Conservation (phyloP, 2,797 vertebrate genomes). For the Mus spretus region DNA sequence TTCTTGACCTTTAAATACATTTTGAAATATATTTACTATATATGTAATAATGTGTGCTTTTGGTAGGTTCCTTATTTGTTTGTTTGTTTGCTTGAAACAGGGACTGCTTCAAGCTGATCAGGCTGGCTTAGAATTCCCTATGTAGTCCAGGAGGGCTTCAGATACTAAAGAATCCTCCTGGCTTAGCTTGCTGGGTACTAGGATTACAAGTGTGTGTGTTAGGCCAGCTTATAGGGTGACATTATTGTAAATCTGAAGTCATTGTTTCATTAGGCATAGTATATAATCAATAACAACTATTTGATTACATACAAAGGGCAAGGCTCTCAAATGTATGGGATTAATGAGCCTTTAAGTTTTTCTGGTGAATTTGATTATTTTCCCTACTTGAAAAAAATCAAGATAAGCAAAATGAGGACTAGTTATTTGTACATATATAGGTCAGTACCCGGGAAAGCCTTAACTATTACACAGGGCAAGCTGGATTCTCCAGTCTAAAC, state of each 20-base stretch:
- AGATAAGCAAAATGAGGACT: slow-evolving; percentile 4
- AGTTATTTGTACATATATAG: neutral
- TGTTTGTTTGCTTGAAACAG: neutral
- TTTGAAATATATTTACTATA: neutral
- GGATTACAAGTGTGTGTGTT: neutral
- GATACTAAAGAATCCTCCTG: neutral
- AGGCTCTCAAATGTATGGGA: slow-evolving; percentile 10
- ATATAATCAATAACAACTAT: neutral
- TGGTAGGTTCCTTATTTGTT: neutral
- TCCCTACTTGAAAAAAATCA: slow-evolving; percentile 38
- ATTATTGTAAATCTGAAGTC: slow-evolving; percentile 41
- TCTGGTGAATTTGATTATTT: slow-evolving; percentile 64
- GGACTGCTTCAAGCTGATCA: neutral
- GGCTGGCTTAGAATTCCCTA: neutral
- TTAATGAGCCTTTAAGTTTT: slow-evolving; percentile 40
- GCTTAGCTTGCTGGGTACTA: neutral
- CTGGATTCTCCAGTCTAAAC: neutral
- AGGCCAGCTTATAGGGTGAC: neutral
- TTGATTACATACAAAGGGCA: slow-evolving; percentile 9
- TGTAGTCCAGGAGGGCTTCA: neutral
- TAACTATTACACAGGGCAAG: neutral
- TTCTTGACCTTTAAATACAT: slow-evolving; percentile 25
- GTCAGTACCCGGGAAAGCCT: neutral
- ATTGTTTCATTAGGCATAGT: neutral
- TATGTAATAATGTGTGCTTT: neutral